These are phyloP conservation scores for Distichodus sexfasciatus DNA, from an alignment of 2,797 vertebrate genomes.

Conservation along the genomic window DNA sequence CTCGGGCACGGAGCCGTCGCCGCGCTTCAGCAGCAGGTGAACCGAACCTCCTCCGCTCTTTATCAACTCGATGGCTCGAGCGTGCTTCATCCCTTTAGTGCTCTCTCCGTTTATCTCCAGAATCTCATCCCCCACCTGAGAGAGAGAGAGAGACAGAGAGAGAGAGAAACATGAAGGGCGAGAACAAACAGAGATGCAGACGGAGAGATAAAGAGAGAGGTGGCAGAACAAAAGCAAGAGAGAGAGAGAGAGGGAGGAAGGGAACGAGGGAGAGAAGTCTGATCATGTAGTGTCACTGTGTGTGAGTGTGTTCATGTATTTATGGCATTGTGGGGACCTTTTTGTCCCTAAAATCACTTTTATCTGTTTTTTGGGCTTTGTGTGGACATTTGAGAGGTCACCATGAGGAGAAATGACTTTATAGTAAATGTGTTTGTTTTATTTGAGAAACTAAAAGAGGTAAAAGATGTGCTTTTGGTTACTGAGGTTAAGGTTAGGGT, in stretches of 20 bases:
- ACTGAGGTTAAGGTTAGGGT: too few species aligned
- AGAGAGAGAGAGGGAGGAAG: background rate
- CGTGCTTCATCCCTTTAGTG: slow-evolving; percentile 98
- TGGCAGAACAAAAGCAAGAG: background rate
- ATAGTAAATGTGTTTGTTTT: too few species aligned
- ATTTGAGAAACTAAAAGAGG: too few species aligned
- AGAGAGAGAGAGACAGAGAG: background rate
- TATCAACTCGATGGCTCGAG: slow-evolving; percentile 98
- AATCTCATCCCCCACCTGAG: slow-evolving; percentile 96
- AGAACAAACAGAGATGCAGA: background rate
- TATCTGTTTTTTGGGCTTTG: too few species aligned
- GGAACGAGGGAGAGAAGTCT: background rate
- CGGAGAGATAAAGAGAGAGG: background rate
- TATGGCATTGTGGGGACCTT: too few species aligned
- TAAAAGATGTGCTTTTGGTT: too few species aligned
- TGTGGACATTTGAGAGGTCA: too few species aligned
- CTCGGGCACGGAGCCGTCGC: slow-evolving; percentile 98
- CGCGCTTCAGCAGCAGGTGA: slow-evolving; percentile 94
- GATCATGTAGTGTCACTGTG: background rate
- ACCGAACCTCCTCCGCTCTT: slow-evolving; percentile 94
- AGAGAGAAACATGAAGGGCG: background rate
- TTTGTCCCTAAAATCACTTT: too few species aligned
- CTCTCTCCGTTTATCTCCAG: slow-evolving; percentile 98
- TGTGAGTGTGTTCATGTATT: background rate
- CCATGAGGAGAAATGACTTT: too few species aligned